Evolutionary conservation across 2,888 invertebrate genomes (phyloP).

Genomic region (Phoenoteleia sp.): DNA sequence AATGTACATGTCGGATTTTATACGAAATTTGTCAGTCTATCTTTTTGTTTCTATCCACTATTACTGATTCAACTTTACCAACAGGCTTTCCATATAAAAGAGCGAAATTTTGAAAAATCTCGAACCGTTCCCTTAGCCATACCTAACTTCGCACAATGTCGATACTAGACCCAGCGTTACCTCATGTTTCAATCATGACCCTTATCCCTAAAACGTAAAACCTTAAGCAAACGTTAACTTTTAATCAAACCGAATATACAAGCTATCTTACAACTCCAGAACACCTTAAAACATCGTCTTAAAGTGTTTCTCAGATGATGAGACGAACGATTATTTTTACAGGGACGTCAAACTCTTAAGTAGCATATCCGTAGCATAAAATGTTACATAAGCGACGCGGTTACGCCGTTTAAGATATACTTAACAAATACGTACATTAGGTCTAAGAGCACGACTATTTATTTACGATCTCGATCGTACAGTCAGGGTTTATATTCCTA

Average conservation of each 20-base stretch:
- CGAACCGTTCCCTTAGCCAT: too few relatives aligned
- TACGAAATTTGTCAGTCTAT: too few relatives aligned
- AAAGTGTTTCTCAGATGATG: too few relatives aligned
- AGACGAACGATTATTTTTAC: slow-evolving; percentile 45
- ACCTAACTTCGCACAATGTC: slow-evolving; percentile 13
- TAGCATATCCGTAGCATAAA: slow-evolving; percentile 54
- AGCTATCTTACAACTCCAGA: too few relatives aligned
- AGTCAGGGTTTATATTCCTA: slow-evolving; percentile 60
- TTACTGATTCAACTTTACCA: too few relatives aligned
- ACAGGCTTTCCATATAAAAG: too few relatives aligned
- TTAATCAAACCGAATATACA: slow-evolving; percentile 9
- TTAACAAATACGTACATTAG: slow-evolving; percentile 56
- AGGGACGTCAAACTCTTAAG: slow-evolving; percentile 28
- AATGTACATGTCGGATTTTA: too few relatives aligned
- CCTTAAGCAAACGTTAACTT: neutral
- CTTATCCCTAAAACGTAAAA: neutral
- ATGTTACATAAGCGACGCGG: slow-evolving; percentile 19
- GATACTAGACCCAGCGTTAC: slow-evolving; percentile 15
- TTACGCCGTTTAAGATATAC: slow-evolving; percentile 39
- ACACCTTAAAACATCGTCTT: too few relatives aligned
- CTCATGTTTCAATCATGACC: neutral
- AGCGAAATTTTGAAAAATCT: too few relatives aligned
- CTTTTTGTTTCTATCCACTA: too few relatives aligned
- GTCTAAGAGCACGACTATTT: slow-evolving; percentile 47
- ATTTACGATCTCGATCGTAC: slow-evolving; percentile 41